Conservation (phyloP, 1,140 invertebrate genomes). For the Elymnias hypermnestra region DNA sequence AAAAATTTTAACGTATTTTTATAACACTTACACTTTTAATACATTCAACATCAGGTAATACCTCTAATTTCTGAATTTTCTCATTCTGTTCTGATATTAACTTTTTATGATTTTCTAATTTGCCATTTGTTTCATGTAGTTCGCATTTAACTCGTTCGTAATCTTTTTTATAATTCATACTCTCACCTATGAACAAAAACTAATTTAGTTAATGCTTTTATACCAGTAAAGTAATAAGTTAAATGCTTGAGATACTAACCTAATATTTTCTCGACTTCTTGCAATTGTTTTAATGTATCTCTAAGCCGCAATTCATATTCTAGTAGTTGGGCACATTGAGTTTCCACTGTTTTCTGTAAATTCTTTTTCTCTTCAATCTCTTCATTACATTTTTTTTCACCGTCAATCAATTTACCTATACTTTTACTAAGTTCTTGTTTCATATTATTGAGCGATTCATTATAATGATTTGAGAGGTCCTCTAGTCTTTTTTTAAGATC, state of each 20-base stretch:
- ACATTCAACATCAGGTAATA: no score
- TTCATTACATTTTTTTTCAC: slow-evolving; percentile 45
- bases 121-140: slow-evolving; percentile 27
- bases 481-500: slow-evolving; percentile 44
- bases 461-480: slow-evolving; percentile 42
- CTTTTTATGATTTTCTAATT: slow-evolving; percentile 35
- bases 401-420: slow-evolving; percentile 40
- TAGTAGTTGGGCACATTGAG: slow-evolving; percentile 32
- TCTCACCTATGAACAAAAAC: slow-evolving; percentile 19
- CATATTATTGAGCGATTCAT: slow-evolving; percentile 39
- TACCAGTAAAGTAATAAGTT: no score
- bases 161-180: slow-evolving; percentile 25
- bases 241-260: slow-evolving; percentile 21
- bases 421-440: slow-evolving; percentile 43
- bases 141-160: slow-evolving; percentile 25
- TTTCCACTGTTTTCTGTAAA: slow-evolving; percentile 34
- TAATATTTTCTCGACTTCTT: slow-evolving; percentile 30
- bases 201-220: neutral
- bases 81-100: slow-evolving; percentile 28
- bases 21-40: neutral
- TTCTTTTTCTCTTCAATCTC: slow-evolving; percentile 39
- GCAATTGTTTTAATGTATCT: slow-evolving; percentile 28
- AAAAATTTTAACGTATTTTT: neutral
- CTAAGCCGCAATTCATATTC: slow-evolving; percentile 39
- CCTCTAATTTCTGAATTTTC: slow-evolving; percentile 38